phyloP scores from a whole-genome alignment of 2,797 vertebrate genomes.

The Pseudochaenichthys georgianus region DNA sequence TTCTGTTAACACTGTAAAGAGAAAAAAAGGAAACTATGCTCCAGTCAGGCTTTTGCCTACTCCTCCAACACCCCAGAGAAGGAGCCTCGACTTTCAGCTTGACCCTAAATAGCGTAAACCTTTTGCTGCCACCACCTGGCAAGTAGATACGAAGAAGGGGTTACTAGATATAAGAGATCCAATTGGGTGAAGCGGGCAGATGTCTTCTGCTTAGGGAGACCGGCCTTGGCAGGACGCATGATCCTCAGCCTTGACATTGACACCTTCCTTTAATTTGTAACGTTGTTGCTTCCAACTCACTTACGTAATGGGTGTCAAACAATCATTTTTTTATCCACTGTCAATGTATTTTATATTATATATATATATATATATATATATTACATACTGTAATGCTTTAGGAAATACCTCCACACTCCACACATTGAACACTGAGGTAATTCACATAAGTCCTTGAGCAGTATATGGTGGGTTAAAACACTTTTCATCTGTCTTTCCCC shows the following conservation, averaged over 20 bases:
- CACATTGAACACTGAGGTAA: constrained; percentile 7
- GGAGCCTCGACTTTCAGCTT: constrained; percentile 78
- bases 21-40: constrained; percentile 5
- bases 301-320: neutral
- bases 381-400: neutral
- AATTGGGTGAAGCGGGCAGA: constrained; percentile 64
- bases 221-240: constrained; percentile 48
- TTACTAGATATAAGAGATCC: constrained; percentile 48
- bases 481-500: constrained; percentile 51
- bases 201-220: constrained; percentile 72
- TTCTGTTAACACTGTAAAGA: neutral
- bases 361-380: too few relatives aligned
- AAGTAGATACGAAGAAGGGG: constrained; percentile 59
- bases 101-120: constrained; percentile 79
- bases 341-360: neutral
- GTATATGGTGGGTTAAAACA: constrained; percentile 24
- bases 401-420: constrained; percentile 12
- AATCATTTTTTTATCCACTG: neutral
- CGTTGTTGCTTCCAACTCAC: neutral
- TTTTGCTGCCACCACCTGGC: constrained; percentile 73
- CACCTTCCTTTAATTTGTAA: neutral
- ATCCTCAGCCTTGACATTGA: constrained; percentile 31
- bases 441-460: constrained; percentile 39
- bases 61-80: constrained; percentile 43
- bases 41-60: constrained; percentile 8